Evolutionary conservation across 2,113 vertebrate species (phyloP).

Genomic region (Corydoras sp.): DNA sequence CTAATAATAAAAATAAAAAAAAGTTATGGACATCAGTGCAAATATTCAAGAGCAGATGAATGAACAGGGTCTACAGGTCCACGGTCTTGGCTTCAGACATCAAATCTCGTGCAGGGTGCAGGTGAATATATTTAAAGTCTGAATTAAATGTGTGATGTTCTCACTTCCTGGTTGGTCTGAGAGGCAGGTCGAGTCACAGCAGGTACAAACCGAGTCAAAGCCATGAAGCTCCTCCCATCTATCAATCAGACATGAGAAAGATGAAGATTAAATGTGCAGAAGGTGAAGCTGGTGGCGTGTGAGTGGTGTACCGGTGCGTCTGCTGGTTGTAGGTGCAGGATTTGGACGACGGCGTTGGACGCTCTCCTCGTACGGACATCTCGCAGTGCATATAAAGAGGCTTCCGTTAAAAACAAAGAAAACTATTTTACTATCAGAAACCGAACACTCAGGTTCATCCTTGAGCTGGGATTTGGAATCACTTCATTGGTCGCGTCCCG

Average conservation of each 20-base stretch:
- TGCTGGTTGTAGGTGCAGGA: slow-evolving; percentile 59
- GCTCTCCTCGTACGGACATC: slow-evolving; percentile 42
- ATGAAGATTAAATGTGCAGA: not conserved
- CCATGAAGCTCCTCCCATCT: slow-evolving; percentile 66
- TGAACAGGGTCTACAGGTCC: no score
- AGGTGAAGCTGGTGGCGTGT: not conserved
- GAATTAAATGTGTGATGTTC: no score
- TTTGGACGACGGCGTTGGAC: slow-evolving; percentile 52
- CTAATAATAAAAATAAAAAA: not conserved
- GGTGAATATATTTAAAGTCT: no score
- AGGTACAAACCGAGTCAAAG: slow-evolving; percentile 48
- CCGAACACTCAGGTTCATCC: not conserved
- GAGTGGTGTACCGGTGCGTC: slow-evolving; percentile 37
- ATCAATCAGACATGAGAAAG: not conserved
- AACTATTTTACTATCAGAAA: not conserved
- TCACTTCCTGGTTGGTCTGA: slow-evolving; percentile 24
- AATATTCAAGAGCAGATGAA: not conserved
- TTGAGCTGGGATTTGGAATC: no score
- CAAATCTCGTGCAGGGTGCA: no score
- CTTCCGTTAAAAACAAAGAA: slow-evolving; percentile 16
- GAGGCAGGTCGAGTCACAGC: slow-evolving; percentile 60
- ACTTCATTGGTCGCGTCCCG: slow-evolving; percentile 3
- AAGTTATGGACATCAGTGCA: not conserved
- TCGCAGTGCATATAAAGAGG: slow-evolving; percentile 64
- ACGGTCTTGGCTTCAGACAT: no score